phyloP scores from a whole-genome alignment of 2,113 vertebrate genomes.

The Platysternon megacephalum region DNA sequence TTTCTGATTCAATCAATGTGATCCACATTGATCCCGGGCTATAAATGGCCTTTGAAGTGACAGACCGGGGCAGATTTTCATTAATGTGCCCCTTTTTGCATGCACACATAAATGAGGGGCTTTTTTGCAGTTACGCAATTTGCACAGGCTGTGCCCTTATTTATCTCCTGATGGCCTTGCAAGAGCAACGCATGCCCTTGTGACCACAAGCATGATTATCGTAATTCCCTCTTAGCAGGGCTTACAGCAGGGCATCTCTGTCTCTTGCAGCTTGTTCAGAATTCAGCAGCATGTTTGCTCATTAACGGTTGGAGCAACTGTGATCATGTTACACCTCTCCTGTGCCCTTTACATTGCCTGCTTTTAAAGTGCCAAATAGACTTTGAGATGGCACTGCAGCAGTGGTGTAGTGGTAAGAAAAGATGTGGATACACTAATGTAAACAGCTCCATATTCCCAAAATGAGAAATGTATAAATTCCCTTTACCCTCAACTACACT shows the following conservation, averaged over 20 bases:
- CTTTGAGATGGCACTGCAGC: background rate
- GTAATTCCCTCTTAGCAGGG: slow-evolving; percentile 56
- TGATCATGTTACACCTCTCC: background rate
- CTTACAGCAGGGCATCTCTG: background rate
- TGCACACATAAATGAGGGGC: background rate
- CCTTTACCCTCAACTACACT: background rate
- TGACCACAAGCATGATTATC: slow-evolving; percentile 55
- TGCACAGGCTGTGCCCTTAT: slow-evolving; percentile 49
- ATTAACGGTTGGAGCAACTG: background rate
- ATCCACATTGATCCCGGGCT: background rate
- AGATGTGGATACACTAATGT: background rate
- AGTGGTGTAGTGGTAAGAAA: background rate
- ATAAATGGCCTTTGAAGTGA: background rate
- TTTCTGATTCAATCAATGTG: background rate
- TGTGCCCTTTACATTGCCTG: background rate
- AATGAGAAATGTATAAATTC: background rate
- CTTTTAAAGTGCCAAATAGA: background rate
- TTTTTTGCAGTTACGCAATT: slow-evolving; percentile 27
- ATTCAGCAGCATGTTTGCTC: background rate
- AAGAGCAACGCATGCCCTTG: slow-evolving; percentile 60
- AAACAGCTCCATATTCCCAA: background rate
- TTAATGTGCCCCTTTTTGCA: background rate
- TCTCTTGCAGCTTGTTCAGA: background rate
- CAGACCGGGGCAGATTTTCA: background rate
- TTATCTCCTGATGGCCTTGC: slow-evolving; percentile 66